phyloP scores from a whole-genome alignment of 1,140 invertebrate species.

The Tetramorium alpestre region DNA sequence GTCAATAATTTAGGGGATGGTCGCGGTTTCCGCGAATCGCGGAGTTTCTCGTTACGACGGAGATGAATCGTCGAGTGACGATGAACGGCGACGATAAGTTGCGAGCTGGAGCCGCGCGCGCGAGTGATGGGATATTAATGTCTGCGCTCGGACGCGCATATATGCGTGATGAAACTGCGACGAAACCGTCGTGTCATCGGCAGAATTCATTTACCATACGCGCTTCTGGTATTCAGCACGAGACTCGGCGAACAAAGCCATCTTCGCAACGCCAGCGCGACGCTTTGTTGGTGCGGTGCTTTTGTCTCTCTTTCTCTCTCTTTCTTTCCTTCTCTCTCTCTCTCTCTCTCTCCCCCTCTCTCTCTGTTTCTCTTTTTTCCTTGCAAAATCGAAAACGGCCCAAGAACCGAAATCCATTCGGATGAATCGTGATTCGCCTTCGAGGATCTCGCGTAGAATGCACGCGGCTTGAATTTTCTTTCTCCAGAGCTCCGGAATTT shows the following conservation, averaged over 20 bases:
- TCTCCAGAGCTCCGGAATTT: neutral
- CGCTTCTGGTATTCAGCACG: conserved; percentile 10
- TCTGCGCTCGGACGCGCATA: neutral
- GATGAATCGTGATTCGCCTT: neutral
- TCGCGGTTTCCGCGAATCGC: neutral
- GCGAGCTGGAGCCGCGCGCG: neutral
- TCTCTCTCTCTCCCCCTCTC: neutral
- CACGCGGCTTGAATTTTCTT: neutral
- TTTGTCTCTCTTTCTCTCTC: neutral
- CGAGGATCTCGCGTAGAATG: neutral
- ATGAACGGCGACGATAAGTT: neutral
- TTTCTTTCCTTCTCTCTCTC: neutral
- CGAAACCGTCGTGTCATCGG: conserved; percentile 40
- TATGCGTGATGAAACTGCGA: conserved; percentile 24
- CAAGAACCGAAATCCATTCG: neutral
- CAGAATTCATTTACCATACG: conserved; percentile 41
- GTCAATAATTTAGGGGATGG: neutral
- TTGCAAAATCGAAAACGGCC: neutral
- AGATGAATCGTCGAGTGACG: neutral
- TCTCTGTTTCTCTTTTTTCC: neutral
- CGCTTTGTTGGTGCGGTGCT: neutral
- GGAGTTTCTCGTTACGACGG: neutral
- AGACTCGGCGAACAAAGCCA: conserved; percentile 28
- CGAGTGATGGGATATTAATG: conserved; percentile 36
- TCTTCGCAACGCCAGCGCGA: conserved; percentile 3